Conservation (phyloP, 2,113 vertebrate species). For the Probosciger aterrimus region DNA sequence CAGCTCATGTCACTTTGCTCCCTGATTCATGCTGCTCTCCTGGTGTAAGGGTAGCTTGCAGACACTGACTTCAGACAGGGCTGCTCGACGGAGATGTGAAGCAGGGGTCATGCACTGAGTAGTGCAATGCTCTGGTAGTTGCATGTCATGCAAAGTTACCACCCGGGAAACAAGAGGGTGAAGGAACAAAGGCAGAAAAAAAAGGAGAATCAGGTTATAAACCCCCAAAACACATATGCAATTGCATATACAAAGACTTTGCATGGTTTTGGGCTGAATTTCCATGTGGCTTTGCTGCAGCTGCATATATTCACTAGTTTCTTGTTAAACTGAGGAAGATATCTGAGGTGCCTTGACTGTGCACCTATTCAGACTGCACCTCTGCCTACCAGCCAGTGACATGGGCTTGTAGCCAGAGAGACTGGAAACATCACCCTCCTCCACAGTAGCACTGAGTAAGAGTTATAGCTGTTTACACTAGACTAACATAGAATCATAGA, state of each 20-base stretch:
- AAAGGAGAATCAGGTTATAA: not conserved
- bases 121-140: accelerated
- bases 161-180: not conserved
- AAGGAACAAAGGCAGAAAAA: not conserved
- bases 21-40: accelerated
- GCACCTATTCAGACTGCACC: accelerated
- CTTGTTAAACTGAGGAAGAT: not conserved
- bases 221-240: not conserved
- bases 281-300: not conserved
- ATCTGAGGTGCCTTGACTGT: not conserved
- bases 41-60: not conserved
- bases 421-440: not conserved
- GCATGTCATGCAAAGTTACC: not conserved
- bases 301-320: not conserved
- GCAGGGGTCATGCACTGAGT: accelerated
- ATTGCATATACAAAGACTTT: not conserved
- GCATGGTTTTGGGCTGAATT: not conserved
- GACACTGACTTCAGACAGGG: not conserved
- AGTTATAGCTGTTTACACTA: not conserved
- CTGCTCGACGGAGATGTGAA: accelerated
- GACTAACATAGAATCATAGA: too few species aligned
- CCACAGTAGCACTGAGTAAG: not conserved
- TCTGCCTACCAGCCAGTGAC: not conserved
- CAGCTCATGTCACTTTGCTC: accelerated
- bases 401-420: not conserved